Conservation (phyloP, 2,113 vertebrate genomes). For the Motacilla tschutschensis region DNA sequence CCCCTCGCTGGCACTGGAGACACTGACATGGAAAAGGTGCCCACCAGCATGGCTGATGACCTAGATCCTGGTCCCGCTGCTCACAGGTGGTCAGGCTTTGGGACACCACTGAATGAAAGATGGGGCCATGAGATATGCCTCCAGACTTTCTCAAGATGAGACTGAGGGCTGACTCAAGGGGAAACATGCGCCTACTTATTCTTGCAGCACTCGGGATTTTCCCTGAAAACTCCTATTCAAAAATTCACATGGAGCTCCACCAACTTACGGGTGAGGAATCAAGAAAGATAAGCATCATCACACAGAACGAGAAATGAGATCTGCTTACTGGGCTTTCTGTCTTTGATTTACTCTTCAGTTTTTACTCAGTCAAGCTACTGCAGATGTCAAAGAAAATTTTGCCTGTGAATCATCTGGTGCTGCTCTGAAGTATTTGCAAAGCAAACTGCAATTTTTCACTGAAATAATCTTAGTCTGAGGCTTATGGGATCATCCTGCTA, state of each 20-base stretch:
- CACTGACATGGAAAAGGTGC: rapidly evolving
- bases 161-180: background rate
- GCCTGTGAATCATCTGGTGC: background rate
- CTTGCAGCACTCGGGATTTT: background rate
- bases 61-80: background rate
- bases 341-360: background rate
- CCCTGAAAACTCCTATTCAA: background rate
- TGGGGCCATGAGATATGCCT: background rate
- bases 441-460: background rate
- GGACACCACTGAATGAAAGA: background rate
- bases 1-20: rapidly evolving
- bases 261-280: background rate
- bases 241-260: background rate
- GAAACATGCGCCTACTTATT: background rate
- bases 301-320: background rate
- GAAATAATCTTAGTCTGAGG: background rate
- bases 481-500: background rate
- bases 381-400: background rate
- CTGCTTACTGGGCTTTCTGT: background rate
- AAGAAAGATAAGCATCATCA: background rate
- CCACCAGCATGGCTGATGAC: rapidly evolving
- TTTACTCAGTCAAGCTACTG: background rate
- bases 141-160: background rate
- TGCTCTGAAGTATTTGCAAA: background rate
- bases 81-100: background rate